Percentiles rank a stretch among this genome's conserved stretches.
Conservation (phyloP, 2,113 vertebrate genomes). For the Hippocampus zosterae region DNA sequence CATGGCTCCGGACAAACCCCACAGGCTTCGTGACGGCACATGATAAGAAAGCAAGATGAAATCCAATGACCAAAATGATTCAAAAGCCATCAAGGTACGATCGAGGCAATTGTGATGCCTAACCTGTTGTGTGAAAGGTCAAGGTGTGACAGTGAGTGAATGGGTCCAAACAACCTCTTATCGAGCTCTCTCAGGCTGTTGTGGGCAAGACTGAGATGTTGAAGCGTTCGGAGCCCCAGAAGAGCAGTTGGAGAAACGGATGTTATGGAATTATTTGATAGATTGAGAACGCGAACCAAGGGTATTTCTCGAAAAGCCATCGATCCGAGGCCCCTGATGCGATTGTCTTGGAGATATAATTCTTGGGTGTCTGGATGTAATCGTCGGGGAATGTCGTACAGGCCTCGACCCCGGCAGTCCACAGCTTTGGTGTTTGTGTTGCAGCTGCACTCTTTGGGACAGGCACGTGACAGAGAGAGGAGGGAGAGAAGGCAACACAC, state of each 20-base stretch:
- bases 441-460: slow-evolving; percentile 85
- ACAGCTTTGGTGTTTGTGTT: slow-evolving; percentile 76
- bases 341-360: slow-evolving; percentile 87
- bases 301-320: slow-evolving; percentile 80
- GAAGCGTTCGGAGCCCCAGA: slow-evolving; percentile 77
- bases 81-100: background rate
- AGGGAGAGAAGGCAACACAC: slow-evolving; percentile 60
- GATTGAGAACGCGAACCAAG: slow-evolving; percentile 78
- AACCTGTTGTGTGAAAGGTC: slow-evolving; percentile 88
- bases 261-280: slow-evolving; percentile 91
- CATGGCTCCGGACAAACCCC: slow-evolving; percentile 77
- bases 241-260: slow-evolving; percentile 78
- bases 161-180: slow-evolving; percentile 78
- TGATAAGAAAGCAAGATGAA: background rate
- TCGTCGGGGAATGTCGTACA: slow-evolving; percentile 79
- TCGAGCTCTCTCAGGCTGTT: slow-evolving; percentile 86
- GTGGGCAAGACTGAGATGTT: slow-evolving; percentile 82
- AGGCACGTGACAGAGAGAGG: slow-evolving; percentile 55
- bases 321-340: slow-evolving; percentile 79
- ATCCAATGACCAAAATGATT: background rate
- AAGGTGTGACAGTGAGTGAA: slow-evolving; percentile 81
- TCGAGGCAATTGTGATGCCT: background rate
- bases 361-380: slow-evolving; percentile 82
- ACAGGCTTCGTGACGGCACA: slow-evolving; percentile 59
- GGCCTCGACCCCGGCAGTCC: slow-evolving; percentile 83